phyloP scores from a whole-genome alignment of 2,113 vertebrate genomes.

The Rutilus rutilus region DNA sequence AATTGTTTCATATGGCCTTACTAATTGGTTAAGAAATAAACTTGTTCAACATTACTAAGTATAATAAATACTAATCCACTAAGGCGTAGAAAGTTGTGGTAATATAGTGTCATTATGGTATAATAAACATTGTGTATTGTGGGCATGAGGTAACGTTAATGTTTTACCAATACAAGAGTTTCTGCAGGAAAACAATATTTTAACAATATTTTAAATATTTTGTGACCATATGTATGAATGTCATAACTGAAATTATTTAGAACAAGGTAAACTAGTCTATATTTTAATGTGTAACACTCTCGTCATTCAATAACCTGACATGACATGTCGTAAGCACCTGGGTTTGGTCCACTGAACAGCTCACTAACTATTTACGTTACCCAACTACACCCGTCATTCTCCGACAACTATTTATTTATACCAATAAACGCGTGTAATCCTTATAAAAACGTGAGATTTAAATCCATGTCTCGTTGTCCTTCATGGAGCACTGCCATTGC shows the following conservation, averaged over 20 bases:
- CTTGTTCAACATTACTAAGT: too few species aligned
- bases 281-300: background rate
- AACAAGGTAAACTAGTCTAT: background rate
- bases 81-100: too few species aligned
- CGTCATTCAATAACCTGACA: slow-evolving; percentile 3
- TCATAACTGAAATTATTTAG: background rate
- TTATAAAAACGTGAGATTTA: background rate
- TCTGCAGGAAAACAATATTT: background rate
- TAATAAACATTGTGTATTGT: background rate
- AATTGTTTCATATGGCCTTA: too few species aligned
- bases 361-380: background rate
- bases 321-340: slow-evolving; percentile 28
- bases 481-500: background rate
- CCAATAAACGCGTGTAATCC: background rate
- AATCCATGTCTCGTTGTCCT: background rate
- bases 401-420: background rate
- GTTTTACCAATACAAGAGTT: background rate
- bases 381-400: background rate
- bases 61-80: too few species aligned
- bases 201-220: too few species aligned
- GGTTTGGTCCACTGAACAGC: slow-evolving; percentile 37
- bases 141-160: background rate
- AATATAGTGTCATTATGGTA: background rate
- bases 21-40: too few species aligned
- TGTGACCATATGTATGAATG: background rate